A percentile compares a stretch with the other conserved stretches of the same genome.
phyloP scores from a whole-genome alignment of 2,888 invertebrate species.

The Hetaerina titia region DNA sequence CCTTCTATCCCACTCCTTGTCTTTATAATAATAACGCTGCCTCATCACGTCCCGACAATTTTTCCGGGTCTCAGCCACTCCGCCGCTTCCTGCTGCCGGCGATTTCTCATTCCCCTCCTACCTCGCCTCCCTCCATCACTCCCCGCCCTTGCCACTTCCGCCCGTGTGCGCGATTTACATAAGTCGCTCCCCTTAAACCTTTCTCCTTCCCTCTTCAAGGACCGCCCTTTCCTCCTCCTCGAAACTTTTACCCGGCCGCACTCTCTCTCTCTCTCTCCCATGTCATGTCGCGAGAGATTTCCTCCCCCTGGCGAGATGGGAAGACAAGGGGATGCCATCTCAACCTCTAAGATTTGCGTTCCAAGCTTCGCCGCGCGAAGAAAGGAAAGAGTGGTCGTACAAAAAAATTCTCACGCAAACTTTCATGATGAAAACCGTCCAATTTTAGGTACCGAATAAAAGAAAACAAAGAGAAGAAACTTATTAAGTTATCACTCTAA shows the following conservation, averaged over 20 bases:
- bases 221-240: not conserved
- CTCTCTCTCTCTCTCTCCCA: not conserved
- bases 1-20: not conserved
- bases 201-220: no score
- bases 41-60: not conserved
- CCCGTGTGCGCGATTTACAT: not conserved
- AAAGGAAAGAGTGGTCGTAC: not conserved
- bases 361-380: not conserved
- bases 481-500: no score
- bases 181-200: not conserved
- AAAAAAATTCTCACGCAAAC: not conserved
- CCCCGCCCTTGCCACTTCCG: not conserved
- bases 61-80: not conserved
- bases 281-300: not conserved
- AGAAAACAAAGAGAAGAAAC: no score
- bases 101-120: not conserved
- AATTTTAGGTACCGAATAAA: not conserved
- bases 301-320: not conserved
- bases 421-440: not conserved
- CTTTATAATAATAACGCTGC: constrained; percentile 5
- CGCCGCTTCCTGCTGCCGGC: not conserved
- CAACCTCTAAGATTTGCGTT: not conserved
- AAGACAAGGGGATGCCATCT: not conserved
- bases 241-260: not conserved
- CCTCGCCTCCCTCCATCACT: not conserved